These are phyloP conservation scores for Ciconia stormi DNA, from an alignment of 2,113 vertebrate species.

Conservation along the genomic window DNA sequence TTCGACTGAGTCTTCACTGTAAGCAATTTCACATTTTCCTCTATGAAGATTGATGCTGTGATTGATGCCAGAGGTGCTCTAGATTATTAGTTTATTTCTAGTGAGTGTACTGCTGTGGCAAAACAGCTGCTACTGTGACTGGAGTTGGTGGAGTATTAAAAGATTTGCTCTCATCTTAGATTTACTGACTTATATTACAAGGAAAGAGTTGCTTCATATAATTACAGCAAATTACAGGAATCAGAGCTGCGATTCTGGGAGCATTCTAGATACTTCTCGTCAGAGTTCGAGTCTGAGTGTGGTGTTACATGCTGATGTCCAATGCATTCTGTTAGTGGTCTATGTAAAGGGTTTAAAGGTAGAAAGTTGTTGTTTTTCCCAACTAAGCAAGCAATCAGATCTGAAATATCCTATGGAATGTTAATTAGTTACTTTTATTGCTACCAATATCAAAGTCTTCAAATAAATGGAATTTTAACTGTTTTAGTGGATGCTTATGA, in stretches of 20 bases:
- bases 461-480: background rate
- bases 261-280: background rate
- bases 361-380: background rate
- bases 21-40: slow-evolving; percentile 4
- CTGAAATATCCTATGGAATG: background rate
- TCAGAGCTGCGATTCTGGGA: background rate
- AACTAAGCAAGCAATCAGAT: background rate
- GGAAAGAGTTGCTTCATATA: background rate
- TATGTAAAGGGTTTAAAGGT: background rate
- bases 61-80: background rate
- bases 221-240: background rate
- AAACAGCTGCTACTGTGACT: background rate
- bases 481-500: background rate
- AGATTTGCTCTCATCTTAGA: background rate
- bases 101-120: background rate
- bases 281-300: background rate
- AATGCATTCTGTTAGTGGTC: background rate
- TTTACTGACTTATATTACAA: background rate
- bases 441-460: background rate
- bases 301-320: background rate
- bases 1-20: background rate
- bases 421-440: background rate
- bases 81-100: slow-evolving; percentile 26
- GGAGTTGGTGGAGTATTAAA: background rate
- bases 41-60: background rate